Conservation (phyloP, 2,888 invertebrate genomes). For the Hartigia nigra region DNA sequence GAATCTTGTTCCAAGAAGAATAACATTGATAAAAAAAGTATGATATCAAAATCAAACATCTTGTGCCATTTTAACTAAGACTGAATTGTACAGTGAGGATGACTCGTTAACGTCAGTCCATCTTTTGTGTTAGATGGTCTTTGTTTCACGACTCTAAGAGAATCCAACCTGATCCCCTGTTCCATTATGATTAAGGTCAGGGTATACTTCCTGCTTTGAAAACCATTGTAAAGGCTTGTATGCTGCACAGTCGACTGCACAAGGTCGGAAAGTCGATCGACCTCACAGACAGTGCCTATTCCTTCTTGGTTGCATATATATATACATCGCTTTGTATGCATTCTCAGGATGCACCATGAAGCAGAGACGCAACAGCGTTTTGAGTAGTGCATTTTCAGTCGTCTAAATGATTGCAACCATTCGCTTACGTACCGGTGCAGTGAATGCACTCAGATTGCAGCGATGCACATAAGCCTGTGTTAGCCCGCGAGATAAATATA, state of each 20-base stretch:
- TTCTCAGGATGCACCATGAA: background rate
- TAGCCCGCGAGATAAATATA: too few species aligned
- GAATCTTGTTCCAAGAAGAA: background rate
- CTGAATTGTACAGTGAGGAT: background rate
- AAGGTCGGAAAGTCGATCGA: slow-evolving; percentile 7
- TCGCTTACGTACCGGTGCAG: background rate
- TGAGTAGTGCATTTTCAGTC: background rate
- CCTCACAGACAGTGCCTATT: background rate
- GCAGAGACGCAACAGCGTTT: background rate
- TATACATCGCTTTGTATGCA: background rate
- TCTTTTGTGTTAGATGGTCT: background rate
- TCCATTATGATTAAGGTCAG: background rate
- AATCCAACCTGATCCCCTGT: background rate
- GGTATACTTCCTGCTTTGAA: background rate
- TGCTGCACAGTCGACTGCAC: background rate
- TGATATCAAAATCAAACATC: background rate
- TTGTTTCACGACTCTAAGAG: background rate
- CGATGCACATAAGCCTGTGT: background rate
- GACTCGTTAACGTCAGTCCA: background rate
- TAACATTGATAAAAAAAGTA: background rate
- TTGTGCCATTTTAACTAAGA: background rate
- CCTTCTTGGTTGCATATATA: background rate
- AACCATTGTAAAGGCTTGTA: background rate
- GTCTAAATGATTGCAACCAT: background rate
- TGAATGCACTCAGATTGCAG: background rate